Evolutionary conservation across 2,888 invertebrate genomes (phyloP).

Genomic region (Andricus curvator): DNA sequence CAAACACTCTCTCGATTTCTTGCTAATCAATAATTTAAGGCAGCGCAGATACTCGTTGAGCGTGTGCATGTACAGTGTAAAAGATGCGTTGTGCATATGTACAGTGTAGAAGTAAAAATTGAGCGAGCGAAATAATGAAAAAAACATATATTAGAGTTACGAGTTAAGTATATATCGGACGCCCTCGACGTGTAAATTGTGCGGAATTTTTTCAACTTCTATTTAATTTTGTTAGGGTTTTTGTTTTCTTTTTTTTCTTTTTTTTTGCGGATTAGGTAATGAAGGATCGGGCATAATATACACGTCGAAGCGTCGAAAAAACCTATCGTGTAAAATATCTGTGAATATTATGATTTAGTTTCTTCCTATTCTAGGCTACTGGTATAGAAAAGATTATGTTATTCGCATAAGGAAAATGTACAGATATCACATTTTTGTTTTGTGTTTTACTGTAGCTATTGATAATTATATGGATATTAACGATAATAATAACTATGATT

Average conservation of each 20-base stretch:
- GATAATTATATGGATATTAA: constrained; percentile 79
- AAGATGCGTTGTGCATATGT: constrained; percentile 78
- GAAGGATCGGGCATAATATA: constrained; percentile 60
- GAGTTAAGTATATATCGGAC: constrained; percentile 69
- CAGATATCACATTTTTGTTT: constrained; percentile 78
- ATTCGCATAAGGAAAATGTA: constrained; percentile 77
- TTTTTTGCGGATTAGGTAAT: constrained; percentile 36
- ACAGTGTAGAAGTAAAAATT: constrained; percentile 74
- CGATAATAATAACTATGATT: constrained; percentile 79
- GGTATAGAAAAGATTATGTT: constrained; percentile 76
- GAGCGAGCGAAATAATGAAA: constrained; percentile 64
- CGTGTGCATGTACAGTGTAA: constrained; percentile 77
- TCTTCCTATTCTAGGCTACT: constrained; percentile 77
- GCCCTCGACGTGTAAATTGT: constrained; percentile 60
- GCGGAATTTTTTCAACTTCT: constrained; percentile 45
- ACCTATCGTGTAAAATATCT: constrained; percentile 77
- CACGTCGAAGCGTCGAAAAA: constrained; percentile 67
- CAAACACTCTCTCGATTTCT: constrained; percentile 53
- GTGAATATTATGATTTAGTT: constrained; percentile 78
- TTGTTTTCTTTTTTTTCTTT: constrained; percentile 19
- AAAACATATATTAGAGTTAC: constrained; percentile 73
- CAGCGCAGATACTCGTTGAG: constrained; percentile 73
- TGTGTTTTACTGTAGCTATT: constrained; percentile 79
- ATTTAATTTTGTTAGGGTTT: constrained; percentile 43
- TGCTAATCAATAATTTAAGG: constrained; percentile 60